Conservation (phyloP, 2,113 vertebrate species). For the Callionymus lyra region DNA sequence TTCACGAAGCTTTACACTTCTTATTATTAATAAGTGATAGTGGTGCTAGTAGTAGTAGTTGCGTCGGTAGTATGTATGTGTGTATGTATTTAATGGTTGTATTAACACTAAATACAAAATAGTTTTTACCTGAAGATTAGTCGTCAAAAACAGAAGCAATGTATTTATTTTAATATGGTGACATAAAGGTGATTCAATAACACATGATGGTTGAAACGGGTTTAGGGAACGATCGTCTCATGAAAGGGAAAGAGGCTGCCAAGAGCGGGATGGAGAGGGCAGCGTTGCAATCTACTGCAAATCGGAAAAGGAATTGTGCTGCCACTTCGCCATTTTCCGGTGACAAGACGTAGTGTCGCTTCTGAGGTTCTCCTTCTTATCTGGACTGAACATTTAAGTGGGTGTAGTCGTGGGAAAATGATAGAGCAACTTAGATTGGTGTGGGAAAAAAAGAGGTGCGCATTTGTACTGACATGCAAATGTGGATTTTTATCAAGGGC, state of each 20-base stretch:
- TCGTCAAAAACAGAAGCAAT: too few species aligned
- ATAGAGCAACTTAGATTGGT: neutral
- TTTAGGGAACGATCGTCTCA: neutral
- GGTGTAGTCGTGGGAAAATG: too few species aligned
- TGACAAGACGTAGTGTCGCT: slow-evolving; percentile 14
- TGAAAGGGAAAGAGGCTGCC: slow-evolving; percentile 15
- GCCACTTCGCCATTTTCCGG: slow-evolving; percentile 4
- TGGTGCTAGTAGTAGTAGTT: too few species aligned
- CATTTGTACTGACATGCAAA: neutral
- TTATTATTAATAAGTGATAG: too few species aligned
- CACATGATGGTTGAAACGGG: too few species aligned
- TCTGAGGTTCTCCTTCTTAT: slow-evolving; percentile 1
- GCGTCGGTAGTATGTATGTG: too few species aligned
- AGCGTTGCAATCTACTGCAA: slow-evolving; percentile 23
- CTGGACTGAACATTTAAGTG: slow-evolving; percentile 2
- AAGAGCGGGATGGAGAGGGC: slow-evolving; percentile 13
- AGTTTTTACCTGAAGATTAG: too few species aligned
- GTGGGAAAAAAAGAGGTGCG: neutral
- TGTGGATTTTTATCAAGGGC: neutral
- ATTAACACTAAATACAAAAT: too few species aligned
- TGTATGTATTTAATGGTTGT: too few species aligned
- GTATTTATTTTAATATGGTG: too few species aligned
- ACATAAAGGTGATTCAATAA: too few species aligned
- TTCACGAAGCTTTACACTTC: too few species aligned
- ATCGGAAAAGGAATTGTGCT: slow-evolving; percentile 40